Evolutionary conservation across 2,797 vertebrate species (phyloP), one percentile per base, ranked within the genome.

Genomic region (Gephyroberyx darwinii): DNA sequence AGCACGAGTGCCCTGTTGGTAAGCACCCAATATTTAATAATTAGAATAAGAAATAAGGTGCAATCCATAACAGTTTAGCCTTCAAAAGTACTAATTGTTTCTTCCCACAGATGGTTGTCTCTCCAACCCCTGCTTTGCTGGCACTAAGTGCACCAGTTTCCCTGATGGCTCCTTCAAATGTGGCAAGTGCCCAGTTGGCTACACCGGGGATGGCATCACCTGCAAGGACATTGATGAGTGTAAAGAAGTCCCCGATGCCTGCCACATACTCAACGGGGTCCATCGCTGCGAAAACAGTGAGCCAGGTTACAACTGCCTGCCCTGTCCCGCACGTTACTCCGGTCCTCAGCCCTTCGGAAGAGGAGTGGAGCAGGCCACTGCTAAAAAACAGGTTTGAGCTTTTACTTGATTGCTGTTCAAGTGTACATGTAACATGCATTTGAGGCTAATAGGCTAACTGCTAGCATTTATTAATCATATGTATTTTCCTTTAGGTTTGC

Each of bases 171-270:
- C 96, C 68, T 99, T 96, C 95, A 95, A 86, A 59, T 99, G 98
- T 72, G 97, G 97, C 30, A 90, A 90, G 39, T 99, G 98, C 85
- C 98, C 98, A 26, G 56, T 90, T 43, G 98, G 98, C 64, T 99
- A 96, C 85, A 92, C 85, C 5, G 98, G 98, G 60, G 93, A 99
- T 58, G 98, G 98, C 1, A 30, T 96, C 80, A 89, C 89, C 53
- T 99, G 98, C 89, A 90, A 92, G 84, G 98, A 99, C 82, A 93
- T 99, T 17, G 94, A 99, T 74, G 98, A 99, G 96, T 99, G 98
- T 78, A 94, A 93, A 88, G 93, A 94, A 57, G 96, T 99, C n/a
- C 95, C 96, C 0, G 96, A 99, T 74, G 94, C 97, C 68, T 99
- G 98, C 83, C 95, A 96, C 79, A 91, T 79, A 33, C 90, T 95